phyloP scores from a whole-genome alignment of 2,888 invertebrate genomes.

The Cerastis leucographa region DNA sequence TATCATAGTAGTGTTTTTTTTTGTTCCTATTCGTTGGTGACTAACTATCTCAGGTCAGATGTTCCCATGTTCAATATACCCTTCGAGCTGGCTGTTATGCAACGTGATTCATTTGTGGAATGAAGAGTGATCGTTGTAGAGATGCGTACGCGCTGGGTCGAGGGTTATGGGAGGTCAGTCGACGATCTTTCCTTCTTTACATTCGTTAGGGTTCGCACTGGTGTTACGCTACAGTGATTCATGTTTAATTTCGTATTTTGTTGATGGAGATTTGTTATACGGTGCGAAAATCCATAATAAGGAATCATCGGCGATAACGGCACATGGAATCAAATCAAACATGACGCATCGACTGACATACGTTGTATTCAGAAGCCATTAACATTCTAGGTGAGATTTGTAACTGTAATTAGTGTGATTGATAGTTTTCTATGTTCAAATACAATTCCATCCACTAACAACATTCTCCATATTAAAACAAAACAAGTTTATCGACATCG shows the following conservation, averaged over 20 bases:
- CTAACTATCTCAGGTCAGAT: constrained; percentile 48
- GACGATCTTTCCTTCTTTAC: constrained; percentile 68
- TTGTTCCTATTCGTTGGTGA: constrained; percentile 40
- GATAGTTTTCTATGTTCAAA: neutral
- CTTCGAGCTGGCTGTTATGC: constrained; percentile 59
- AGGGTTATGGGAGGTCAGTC: constrained; percentile 72
- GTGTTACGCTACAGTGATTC: constrained; percentile 11
- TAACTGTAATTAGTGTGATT: constrained; percentile 15
- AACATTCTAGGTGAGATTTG: constrained; percentile 14
- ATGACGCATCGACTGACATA: constrained; percentile 7
- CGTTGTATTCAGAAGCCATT: constrained; percentile 23
- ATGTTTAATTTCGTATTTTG: constrained; percentile 9
- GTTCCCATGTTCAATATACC: constrained; percentile 46
- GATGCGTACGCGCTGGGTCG: constrained; percentile 69
- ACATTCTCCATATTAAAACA: constrained; percentile 45
- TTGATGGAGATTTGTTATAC: neutral
- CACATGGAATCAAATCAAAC: neutral
- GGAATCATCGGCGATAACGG: constrained; percentile 2
- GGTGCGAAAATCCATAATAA: constrained; percentile 8
- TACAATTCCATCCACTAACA: constrained; percentile 19
- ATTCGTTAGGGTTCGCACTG: constrained; percentile 56
- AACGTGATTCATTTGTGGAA: constrained; percentile 61
- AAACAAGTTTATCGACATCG: constrained; percentile 56
- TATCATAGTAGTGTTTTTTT: constrained; percentile 23
- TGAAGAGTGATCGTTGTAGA: constrained; percentile 57